Evolutionary conservation across 2,797 vertebrate genomes (phyloP).

Genomic region (Loris lydekkerianus): DNA sequence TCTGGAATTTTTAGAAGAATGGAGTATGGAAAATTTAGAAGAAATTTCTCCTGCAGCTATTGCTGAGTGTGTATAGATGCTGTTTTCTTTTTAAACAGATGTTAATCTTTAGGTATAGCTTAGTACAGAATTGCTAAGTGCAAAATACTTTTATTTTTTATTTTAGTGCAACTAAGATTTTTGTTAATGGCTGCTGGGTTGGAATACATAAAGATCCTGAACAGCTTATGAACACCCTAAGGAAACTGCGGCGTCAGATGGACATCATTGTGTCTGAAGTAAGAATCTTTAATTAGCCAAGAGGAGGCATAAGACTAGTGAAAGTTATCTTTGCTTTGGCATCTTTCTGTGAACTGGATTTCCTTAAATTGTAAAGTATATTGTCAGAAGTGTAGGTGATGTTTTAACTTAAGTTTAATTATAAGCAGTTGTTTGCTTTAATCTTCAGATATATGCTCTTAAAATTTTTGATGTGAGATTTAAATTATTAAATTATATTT

Average conservation of each 20-base stretch:
- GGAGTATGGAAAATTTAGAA: constrained; percentile 99
- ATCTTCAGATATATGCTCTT: background rate
- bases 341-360: constrained; percentile 14
- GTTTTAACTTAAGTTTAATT: constrained; percentile 29
- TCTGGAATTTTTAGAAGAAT: constrained; percentile 99
- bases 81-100: constrained; percentile 7
- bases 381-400: background rate
- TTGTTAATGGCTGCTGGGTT: constrained; percentile 99
- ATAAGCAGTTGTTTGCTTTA: background rate
- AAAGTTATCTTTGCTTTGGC: constrained; percentile 2
- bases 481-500: constrained; percentile 31
- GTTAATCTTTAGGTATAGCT: background rate
- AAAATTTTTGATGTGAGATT: constrained; percentile 28
- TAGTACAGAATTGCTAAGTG: background rate
- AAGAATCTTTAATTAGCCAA: constrained; percentile 50
- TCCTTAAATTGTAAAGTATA: background rate
- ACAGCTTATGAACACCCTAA: constrained; percentile 98
- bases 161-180: constrained; percentile 98
- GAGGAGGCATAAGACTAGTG: background rate
- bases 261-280: constrained; percentile 99
- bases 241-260: constrained; percentile 98
- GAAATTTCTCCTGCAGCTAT: constrained; percentile 99
- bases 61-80: constrained; percentile 93
- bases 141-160: constrained; percentile 42
- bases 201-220: constrained; percentile 99